A percentile compares a stretch with the other conserved stretches of the same genome.
Conservation (phyloP, 1,140 invertebrate species). For the Oscheius sp. region DNA sequence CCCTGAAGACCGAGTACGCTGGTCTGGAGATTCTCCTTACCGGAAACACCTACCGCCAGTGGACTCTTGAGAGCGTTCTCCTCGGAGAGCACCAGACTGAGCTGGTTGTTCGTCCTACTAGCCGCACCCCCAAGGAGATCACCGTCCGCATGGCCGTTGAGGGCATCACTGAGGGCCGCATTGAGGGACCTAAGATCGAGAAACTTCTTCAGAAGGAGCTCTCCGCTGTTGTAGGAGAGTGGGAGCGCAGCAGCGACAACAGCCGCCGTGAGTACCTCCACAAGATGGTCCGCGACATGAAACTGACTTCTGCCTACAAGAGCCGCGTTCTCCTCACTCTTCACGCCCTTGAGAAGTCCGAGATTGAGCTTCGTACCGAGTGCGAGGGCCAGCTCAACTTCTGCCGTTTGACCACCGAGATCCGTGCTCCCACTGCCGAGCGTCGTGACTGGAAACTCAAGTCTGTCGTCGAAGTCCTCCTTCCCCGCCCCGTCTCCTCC, state of each 20-base stretch:
- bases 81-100: constrained; percentile 27
- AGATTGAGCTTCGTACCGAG: constrained; percentile 17
- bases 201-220: constrained; percentile 19
- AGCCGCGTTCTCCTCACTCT: background rate
- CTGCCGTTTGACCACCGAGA: constrained; percentile 18
- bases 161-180: background rate
- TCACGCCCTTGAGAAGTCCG: constrained; percentile 8
- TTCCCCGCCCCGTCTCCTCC: constrained; percentile 6
- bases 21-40: constrained; percentile 1
- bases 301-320: constrained; percentile 26
- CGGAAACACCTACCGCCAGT: constrained; percentile 13
- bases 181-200: constrained; percentile 3
- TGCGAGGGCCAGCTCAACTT: constrained; percentile 23
- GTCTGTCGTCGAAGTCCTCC: constrained; percentile 13
- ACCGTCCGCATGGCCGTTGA: background rate
- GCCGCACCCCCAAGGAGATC: constrained; percentile 8
- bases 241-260: constrained; percentile 6
- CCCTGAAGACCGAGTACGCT: background rate
- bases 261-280: constrained; percentile 26
- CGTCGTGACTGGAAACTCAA: constrained; percentile 31
- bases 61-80: constrained; percentile 8
- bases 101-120: constrained; percentile 2
- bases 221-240: constrained; percentile 7
- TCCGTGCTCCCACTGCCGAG: background rate
- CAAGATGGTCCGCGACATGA: constrained; percentile 21